Base-by-base conservation (phyloP, 2,797 vertebrate genomes). In the Gadopsis bispinosus region DNA sequence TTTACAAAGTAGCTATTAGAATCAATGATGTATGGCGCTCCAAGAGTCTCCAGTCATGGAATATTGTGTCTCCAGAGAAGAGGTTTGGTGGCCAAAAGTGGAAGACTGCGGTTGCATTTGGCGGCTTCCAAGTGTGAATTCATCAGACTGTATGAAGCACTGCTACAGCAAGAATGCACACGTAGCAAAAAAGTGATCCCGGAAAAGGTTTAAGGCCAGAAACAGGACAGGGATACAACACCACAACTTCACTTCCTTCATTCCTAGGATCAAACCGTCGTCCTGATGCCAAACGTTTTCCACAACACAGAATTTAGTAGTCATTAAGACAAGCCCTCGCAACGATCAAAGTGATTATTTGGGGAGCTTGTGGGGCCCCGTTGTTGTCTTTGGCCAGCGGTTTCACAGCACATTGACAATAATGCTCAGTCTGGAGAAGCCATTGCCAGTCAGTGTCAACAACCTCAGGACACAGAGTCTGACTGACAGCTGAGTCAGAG, bases 361-460 rank as follows among this genome's bases (percentile, higher is more conserved):
- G 75, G 75, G 73, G 82, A 64, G 35, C 56, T 79, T 67, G 62
- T 29, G 37, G 51, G 47, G 65, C 64, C 59, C 59, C 0, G 3
- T 37, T 91, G 81, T 87, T 89, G 85, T 81, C 75, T 84, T 89
- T 91, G 87, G 84, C 75, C 63, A 13, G 67, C 22, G 78, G 77
- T 84, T 89, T 85, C 73, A 86, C 79, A 81, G 67, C 73, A 85
- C 80, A 85, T 65, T 86, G 86, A 83, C 41, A 83, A 67, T 82
- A 68, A 76, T 68, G 60, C 53, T 53, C 58, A 51, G 76, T 73
- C 86, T 86, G 87, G 77, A 87, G 74, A 87, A 87, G 43, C 58
- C 79, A 88, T 89, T 82, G 81, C 59, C 35, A 74, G 77, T 58
- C 73, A 73, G 74, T 70, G 70, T 80, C 87, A 83, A 72, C 73